Percentiles rank a stretch among this genome's conserved stretches.
phyloP scores from a whole-genome alignment of 1,140 invertebrate genomes.

The Drosophila equinoxialis region DNA sequence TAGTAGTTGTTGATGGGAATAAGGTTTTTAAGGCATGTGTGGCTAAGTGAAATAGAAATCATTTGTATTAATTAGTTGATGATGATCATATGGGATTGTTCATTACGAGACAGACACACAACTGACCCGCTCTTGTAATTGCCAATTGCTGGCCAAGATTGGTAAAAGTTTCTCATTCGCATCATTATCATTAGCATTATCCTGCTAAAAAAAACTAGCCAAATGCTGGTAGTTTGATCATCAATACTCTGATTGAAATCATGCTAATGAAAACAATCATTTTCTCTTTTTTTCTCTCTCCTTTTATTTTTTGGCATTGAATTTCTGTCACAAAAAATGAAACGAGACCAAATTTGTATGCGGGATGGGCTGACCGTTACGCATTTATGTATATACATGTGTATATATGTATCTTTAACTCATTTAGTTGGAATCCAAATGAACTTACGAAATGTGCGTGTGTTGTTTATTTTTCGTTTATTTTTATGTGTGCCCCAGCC shows the following conservation, averaged over 20 bases:
- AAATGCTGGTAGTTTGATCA: constrained; percentile 72
- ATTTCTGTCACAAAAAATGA: constrained; percentile 40
- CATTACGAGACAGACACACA: constrained; percentile 14
- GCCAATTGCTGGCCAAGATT: constrained; percentile 12
- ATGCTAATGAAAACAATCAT: constrained; percentile 77
- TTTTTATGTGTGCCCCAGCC: constrained; percentile 60
- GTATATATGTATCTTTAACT: constrained; percentile 22
- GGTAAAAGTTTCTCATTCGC: constrained; percentile 6
- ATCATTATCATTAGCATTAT: constrained; percentile 13
- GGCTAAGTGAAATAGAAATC: constrained; percentile 29
- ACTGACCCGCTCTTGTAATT: constrained; percentile 63
- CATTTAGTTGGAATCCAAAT: constrained; percentile 44
- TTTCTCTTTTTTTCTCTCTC: constrained; percentile 49
- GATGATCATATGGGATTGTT: constrained; percentile 43
- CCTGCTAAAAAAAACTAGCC: constrained; percentile 29
- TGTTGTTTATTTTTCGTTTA: too few species aligned
- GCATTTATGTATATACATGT: constrained; percentile 12
- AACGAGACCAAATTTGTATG: constrained; percentile 49
- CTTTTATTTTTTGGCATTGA: constrained; percentile 57
- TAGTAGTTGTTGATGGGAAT: too few species aligned
- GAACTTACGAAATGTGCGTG: constrained; percentile 48
- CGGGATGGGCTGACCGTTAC: constrained; percentile 72
- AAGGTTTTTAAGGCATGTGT: too few species aligned
- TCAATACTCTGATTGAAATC: constrained; percentile 75
- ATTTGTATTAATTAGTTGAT: constrained; percentile 72